Percentiles rank a stretch among this genome's conserved stretches.
Conservation (phyloP, 1,140 invertebrate species). For the Meloidogyne exigua region DNA sequence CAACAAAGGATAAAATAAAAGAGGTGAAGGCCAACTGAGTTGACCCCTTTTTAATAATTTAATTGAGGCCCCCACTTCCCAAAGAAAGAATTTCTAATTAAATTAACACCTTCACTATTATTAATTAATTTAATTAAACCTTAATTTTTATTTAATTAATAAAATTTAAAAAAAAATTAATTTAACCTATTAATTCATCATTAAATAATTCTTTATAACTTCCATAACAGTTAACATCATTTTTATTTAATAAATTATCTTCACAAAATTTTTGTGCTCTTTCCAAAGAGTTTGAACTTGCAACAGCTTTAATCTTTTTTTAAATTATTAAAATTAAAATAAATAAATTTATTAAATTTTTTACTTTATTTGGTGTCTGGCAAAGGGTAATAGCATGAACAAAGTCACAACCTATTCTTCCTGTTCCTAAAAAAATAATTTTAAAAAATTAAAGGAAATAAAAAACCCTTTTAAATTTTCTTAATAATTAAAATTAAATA, state of each 20-base stretch:
- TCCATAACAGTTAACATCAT: constrained; percentile 24
- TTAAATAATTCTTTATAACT: constrained; percentile 24
- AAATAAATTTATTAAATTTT: constrained; percentile 8
- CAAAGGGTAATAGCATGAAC: constrained; percentile 13
- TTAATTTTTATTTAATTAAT: constrained; percentile 21
- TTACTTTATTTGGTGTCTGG: constrained; percentile 21
- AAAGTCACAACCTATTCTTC: constrained; percentile 22
- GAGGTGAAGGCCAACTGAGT: too few species aligned
- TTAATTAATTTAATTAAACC: too few species aligned
- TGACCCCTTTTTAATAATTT: too few species aligned
- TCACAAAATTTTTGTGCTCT: constrained; percentile 23
- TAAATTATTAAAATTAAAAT: constrained; percentile 3
- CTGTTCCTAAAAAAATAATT: constrained; percentile 3
- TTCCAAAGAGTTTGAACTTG: constrained; percentile 13
- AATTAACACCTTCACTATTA: too few species aligned
- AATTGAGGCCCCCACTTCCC: too few species aligned
- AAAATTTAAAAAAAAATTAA: constrained; percentile 2
- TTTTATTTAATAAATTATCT: constrained; percentile 10
- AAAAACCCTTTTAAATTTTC: too few species aligned
- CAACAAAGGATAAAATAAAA: too few species aligned
- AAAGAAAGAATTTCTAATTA: too few species aligned
- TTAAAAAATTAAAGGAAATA: not conserved
- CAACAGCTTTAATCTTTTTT: constrained; percentile 3
- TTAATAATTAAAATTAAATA: not conserved
- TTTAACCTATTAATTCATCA: constrained; percentile 22